Base-by-base conservation (phyloP, 1,140 invertebrate genomes). In the Saccostrea echinata region DNA sequence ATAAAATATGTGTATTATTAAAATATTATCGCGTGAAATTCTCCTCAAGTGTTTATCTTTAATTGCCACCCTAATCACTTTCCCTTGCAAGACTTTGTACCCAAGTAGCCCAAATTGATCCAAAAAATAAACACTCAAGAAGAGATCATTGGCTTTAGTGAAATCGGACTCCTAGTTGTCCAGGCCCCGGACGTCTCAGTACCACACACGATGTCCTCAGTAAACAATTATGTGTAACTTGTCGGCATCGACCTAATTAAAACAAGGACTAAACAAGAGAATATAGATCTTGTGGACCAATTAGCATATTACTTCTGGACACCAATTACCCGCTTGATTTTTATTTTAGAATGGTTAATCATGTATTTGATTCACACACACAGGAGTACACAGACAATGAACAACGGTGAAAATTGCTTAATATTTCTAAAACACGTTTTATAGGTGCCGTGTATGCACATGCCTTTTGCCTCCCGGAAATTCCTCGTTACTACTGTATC, bases 11-110 rank as follows among this genome's bases (percentile, higher is more conserved):
- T 76, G 24, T 30, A 76, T 33, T 33, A 76, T 76, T 64, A 76
- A 76, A 33, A 76, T 76, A 76, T 76, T 76, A 76, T 76, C 68
- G 27, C 68, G 68, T 30, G 13, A 33, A 76, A 76, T 76, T 27
- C 27, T 33, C 68, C 68, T 76, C 27, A 76, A 76, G 68, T 76
- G 68, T 76, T 76, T 76, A 76, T 76, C 27, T 76, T 76, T 76
- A 76, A 76, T 76, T 76, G 27, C 24, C 68, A 76, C 16, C 68
- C 55, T 12, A 76, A 76, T 76, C 68, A 76, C 30, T 76, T 76
- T 76, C 16, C 24, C 68, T 30, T 76, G 24, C 13, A 30, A 76
- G 24, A 27, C 13, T 76, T 76, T 76, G 68, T 76, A 30, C 12
- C 11, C 68, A 76, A 76, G 16, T 76, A 76, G 68, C 68, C 27